A percentile compares a stretch with the other conserved stretches of the same genome.
These are phyloP conservation scores for Otocyon megalotis DNA, from an alignment of 2,113 vertebrate genomes.

Conservation along the genomic window DNA sequence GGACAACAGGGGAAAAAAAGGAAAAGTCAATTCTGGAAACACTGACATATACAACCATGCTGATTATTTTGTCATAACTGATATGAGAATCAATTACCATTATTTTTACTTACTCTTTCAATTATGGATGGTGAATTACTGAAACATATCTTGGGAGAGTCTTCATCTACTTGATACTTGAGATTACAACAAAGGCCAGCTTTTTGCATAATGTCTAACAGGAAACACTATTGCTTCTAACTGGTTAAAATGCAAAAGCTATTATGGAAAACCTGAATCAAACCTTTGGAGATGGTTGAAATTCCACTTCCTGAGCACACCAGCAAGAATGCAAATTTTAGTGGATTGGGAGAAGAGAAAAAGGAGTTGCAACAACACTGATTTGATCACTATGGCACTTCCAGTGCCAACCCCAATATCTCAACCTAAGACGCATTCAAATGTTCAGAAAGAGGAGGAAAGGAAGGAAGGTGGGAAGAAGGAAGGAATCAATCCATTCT, in stretches of 20 bases:
- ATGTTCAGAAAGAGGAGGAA: background rate
- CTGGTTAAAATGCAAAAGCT: background rate
- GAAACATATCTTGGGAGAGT: background rate
- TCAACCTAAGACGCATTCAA: background rate
- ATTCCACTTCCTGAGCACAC: background rate
- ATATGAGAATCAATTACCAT: background rate
- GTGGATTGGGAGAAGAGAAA: background rate
- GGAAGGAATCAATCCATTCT: background rate
- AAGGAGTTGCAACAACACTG: background rate
- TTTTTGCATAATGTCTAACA: background rate
- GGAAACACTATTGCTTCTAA: background rate
- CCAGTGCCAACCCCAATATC: background rate
- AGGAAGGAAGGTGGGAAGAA: background rate
- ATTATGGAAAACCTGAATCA: background rate
- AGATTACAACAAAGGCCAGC: background rate
- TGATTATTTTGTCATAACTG: background rate
- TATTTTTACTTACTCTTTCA: conserved; percentile 33
- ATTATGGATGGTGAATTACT: background rate
- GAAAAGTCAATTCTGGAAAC: background rate
- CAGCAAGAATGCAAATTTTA: background rate
- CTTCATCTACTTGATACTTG: background rate
- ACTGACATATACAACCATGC: background rate
- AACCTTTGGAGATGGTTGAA: background rate
- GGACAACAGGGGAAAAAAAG: background rate
- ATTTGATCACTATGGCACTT: background rate